Evolutionary conservation across 2,797 vertebrate species (phyloP).

Genomic region (Falco columbarius): DNA sequence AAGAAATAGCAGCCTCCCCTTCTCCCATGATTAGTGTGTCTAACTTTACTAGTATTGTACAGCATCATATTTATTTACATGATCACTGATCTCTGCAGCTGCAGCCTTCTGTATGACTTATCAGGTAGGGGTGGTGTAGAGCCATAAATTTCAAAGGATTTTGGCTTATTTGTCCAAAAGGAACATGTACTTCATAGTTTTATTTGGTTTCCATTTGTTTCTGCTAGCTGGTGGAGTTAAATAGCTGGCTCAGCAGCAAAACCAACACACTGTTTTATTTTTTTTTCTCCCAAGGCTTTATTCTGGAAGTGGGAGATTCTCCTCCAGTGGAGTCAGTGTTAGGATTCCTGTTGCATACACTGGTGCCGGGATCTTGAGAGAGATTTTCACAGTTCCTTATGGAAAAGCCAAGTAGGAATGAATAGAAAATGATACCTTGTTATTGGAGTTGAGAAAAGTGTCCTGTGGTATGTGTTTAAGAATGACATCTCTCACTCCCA

Average conservation of each 20-base stretch:
- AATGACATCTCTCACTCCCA: not conserved
- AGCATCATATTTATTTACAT: not conserved
- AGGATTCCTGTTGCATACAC: not conserved
- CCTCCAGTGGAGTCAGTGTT: not conserved
- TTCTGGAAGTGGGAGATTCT: conserved; percentile 46
- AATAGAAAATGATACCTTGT: conserved; percentile 5
- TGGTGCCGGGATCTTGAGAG: conserved; percentile 27
- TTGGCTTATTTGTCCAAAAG: conserved; percentile 17
- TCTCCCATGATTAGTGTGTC: conserved; percentile 4
- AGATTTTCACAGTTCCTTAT: conserved; percentile 14
- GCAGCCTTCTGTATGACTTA: not conserved
- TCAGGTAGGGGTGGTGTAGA: not conserved
- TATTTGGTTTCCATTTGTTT: conserved; percentile 57
- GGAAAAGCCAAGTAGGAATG: conserved; percentile 9
- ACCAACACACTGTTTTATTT: not conserved
- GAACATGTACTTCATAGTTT: not conserved
- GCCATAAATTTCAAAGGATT: conserved; percentile 23
- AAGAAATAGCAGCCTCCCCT: conserved; percentile 46
- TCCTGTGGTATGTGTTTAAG: not conserved
- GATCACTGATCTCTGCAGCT: not conserved
- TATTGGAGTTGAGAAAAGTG: not conserved
- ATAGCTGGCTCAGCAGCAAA: conserved; percentile 61
- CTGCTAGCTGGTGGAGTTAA: conserved; percentile 43
- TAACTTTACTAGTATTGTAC: not conserved
- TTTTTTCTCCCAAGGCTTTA: conserved; percentile 3